Evolutionary conservation across 2,888 invertebrate species (phyloP).

Genomic region (Glaucopsyche alexis): DNA sequence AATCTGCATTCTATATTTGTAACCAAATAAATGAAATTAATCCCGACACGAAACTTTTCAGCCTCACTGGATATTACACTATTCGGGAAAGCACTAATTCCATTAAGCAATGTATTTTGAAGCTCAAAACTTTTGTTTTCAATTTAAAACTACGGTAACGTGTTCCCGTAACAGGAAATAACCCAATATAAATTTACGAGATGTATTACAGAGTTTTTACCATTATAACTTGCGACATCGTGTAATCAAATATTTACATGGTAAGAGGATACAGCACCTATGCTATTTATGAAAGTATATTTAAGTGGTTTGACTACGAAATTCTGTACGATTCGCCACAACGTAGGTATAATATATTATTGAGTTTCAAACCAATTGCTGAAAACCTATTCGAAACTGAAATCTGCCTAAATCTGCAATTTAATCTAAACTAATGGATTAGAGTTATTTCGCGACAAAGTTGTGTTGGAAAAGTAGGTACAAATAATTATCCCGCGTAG

Average conservation of each 20-base stretch:
- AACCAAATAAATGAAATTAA: conserved; percentile 3
- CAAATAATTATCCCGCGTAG: too few species aligned
- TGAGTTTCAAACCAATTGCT: conserved; percentile 8
- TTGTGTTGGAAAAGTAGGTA: too few species aligned
- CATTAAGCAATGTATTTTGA: conserved; percentile 23
- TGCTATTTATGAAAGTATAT: neutral
- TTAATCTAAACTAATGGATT: neutral
- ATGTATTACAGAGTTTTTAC: conserved; percentile 1
- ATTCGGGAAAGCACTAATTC: conserved; percentile 17
- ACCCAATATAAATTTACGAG: conserved; percentile 7
- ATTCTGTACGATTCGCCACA: neutral
- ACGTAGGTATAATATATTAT: neutral
- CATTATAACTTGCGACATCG: neutral
- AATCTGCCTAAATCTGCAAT: neutral
- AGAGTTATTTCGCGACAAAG: neutral
- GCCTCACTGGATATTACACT: conserved; percentile 22
- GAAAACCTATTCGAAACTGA: conserved; percentile 1
- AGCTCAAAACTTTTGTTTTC: conserved; percentile 27
- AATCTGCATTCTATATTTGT: neutral
- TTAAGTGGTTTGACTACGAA: neutral
- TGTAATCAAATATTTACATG: conserved; percentile 10
- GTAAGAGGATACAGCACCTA: neutral
- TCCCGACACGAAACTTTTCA: conserved; percentile 16
- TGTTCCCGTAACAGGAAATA: conserved; percentile 20
- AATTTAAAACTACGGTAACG: conserved; percentile 24